These are phyloP conservation scores for Scaptodrosophila latifasciaeformis DNA, from an alignment of 2,888 invertebrate genomes.

Conservation along the genomic window DNA sequence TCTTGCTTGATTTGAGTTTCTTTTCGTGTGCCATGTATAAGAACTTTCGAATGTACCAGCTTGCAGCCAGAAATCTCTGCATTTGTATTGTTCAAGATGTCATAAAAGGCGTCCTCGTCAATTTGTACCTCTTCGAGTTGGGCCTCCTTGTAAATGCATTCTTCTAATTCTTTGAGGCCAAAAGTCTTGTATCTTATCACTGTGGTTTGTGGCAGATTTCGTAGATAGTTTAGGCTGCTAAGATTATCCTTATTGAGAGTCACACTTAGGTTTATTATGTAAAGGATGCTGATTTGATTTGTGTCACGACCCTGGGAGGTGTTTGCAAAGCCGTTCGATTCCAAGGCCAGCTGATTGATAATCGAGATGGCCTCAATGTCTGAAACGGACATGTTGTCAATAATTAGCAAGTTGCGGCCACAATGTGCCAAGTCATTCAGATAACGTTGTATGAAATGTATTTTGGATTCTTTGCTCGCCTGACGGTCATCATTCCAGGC, in stretches of 20 bases:
- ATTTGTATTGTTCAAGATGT: constrained; percentile 58
- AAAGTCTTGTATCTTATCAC: constrained; percentile 58
- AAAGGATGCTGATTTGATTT: constrained; percentile 57
- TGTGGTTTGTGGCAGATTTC: constrained; percentile 39
- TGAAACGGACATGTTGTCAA: constrained; percentile 61
- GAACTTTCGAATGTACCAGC: constrained; percentile 65
- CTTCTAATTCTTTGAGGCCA: constrained; percentile 46
- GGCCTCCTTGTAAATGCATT: constrained; percentile 62
- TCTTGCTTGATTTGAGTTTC: neutral
- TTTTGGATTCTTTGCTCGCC: constrained; percentile 12
- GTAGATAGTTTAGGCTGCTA: too few species aligned
- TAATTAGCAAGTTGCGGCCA: constrained; percentile 70
- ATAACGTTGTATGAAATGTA: constrained; percentile 26
- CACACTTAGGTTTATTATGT: constrained; percentile 64
- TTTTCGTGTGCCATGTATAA: constrained; percentile 44
- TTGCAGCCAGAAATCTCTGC: constrained; percentile 68
- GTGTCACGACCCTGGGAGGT: too few species aligned
- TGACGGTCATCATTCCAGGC: constrained; percentile 53
- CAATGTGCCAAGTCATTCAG: constrained; percentile 56
- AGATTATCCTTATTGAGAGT: constrained; percentile 29
- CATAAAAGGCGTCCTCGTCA: constrained; percentile 34
- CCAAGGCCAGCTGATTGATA: constrained; percentile 41
- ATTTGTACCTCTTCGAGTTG: constrained; percentile 41
- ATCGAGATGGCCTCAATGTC: constrained; percentile 47
- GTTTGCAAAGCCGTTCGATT: neutral